These are phyloP conservation scores for Aporophyla nigra DNA, from an alignment of 2,888 invertebrate species.

Conservation along the genomic window DNA sequence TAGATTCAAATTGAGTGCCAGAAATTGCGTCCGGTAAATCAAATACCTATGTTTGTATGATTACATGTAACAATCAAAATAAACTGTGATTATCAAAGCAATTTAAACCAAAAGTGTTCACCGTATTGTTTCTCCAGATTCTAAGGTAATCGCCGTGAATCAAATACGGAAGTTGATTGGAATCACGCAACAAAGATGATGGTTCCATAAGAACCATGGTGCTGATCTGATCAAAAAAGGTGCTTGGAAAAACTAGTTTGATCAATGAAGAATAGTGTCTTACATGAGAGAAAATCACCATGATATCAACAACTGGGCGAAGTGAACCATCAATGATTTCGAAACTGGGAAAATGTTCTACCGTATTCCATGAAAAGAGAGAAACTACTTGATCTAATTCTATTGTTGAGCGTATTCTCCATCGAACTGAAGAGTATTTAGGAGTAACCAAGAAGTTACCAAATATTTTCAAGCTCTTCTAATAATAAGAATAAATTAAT, in stretches of 20 bases:
- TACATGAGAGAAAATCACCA: slow-evolving; percentile 73
- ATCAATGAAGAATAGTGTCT: slow-evolving; percentile 88
- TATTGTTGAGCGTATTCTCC: slow-evolving; percentile 64
- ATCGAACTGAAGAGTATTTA: slow-evolving; percentile 81
- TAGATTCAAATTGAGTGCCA: background rate
- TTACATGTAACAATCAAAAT: background rate
- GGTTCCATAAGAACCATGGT: background rate
- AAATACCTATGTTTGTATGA: background rate
- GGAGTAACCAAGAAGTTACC: slow-evolving; percentile 73
- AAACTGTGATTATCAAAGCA: background rate
- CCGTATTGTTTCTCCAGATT: background rate
- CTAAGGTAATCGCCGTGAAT: background rate
- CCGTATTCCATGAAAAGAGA: slow-evolving; percentile 87
- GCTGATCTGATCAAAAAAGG: slow-evolving; percentile 35
- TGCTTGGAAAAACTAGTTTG: slow-evolving; percentile 89
- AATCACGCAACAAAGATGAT: background rate
- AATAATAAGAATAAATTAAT: too few relatives aligned
- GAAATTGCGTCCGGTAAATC: background rate
- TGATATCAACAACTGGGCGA: background rate
- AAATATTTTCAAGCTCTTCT: slow-evolving; percentile 70
- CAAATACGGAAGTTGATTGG: background rate
- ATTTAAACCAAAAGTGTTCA: background rate
- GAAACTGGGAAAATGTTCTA: slow-evolving; percentile 85
- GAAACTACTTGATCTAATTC: slow-evolving; percentile 68
- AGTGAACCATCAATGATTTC: slow-evolving; percentile 81